Evolutionary conservation across 2,113 vertebrate genomes (phyloP).

Genomic region (Jacana jacana): DNA sequence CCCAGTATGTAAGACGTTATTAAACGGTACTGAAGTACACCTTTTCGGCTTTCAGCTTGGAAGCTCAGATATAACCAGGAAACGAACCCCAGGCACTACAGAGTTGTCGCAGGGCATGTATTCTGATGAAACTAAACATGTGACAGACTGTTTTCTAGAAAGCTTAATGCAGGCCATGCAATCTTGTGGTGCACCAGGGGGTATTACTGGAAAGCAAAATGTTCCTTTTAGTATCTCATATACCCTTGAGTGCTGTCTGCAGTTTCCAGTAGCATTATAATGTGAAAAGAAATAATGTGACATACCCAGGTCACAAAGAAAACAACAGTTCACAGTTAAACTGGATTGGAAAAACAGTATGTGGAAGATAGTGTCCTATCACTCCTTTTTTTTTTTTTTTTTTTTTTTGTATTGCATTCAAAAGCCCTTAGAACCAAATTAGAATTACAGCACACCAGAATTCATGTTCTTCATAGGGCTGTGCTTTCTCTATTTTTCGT

Average conservation of each 20-base stretch:
- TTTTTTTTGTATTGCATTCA: neutral
- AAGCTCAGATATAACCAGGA: conserved; percentile 15
- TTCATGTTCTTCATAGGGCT: neutral
- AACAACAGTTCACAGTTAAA: neutral
- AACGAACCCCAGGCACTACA: neutral
- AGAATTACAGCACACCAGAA: neutral
- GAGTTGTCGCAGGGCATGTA: neutral
- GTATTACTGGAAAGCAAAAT: neutral
- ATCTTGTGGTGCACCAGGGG: neutral
- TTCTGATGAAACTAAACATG: neutral
- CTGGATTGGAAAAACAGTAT: neutral
- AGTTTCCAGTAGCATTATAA: neutral
- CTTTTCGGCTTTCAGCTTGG: conserved; percentile 3
- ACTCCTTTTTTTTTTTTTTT: neutral
- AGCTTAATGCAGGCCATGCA: neutral
- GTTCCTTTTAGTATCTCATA: neutral
- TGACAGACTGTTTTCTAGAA: neutral
- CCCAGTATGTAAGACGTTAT: neutral
- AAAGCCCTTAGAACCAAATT: neutral
- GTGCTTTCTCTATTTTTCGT: neutral
- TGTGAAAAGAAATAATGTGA: neutral
- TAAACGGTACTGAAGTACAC: neutral
- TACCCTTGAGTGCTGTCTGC: fast-evolving
- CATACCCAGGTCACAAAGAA: neutral
- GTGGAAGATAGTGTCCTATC: neutral